phyloP scores from a whole-genome alignment of 92 coral and sea anemone species.

The Phymanthus crucifer region DNA sequence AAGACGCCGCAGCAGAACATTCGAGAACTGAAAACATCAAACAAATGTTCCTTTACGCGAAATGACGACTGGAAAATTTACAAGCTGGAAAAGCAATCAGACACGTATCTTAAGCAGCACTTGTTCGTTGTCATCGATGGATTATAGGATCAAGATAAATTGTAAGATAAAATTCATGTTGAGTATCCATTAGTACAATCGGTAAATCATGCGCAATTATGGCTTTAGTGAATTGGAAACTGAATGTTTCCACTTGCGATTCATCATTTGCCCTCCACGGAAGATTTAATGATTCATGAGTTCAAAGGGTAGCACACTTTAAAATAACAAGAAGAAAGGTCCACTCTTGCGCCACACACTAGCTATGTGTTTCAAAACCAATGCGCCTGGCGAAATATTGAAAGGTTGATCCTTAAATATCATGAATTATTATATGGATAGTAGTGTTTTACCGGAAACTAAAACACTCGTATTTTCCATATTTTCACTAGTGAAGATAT shows the following conservation, averaged over 20 bases:
- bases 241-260: too few species aligned
- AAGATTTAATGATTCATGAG: too few species aligned
- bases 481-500: too few species aligned
- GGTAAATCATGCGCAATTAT: not conserved
- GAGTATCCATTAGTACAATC: not conserved
- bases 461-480: too few species aligned
- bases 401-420: not conserved
- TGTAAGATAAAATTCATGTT: not conserved
- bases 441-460: too few species aligned
- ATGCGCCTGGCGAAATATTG: too few species aligned
- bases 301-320: too few species aligned
- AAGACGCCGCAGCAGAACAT: not conserved
- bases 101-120: not conserved
- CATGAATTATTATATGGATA: not conserved
- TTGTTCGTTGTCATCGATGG: conserved; percentile 5
- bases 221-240: not conserved
- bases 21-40: not conserved
- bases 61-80: not conserved
- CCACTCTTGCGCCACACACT: too few species aligned
- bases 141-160: not conserved
- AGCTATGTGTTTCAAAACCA: too few species aligned
- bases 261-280: not conserved
- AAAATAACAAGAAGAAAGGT: too few species aligned
- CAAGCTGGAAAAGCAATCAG: conserved; percentile 5
- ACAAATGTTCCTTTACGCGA: not conserved